phyloP scores from a whole-genome alignment of 2,888 invertebrate genomes.

The Agonopterix heracliana region DNA sequence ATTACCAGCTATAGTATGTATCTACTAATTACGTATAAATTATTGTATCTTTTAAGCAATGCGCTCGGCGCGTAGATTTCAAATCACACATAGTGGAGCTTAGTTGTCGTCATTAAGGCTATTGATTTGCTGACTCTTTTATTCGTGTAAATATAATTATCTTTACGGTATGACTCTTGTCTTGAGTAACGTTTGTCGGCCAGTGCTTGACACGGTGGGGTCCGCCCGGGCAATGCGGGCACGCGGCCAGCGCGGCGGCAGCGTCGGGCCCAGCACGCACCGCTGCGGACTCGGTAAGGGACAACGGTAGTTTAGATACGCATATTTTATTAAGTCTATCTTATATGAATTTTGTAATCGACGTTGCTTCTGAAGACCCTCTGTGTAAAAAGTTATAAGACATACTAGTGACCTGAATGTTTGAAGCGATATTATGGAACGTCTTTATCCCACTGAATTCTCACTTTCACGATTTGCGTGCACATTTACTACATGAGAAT shows the following conservation, averaged over 20 bases:
- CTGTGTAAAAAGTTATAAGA: conserved; percentile 73
- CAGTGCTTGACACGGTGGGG: conserved; percentile 20
- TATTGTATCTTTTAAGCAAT: conserved; percentile 59
- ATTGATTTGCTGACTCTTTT: conserved; percentile 71
- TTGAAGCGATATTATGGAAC: conserved; percentile 65
- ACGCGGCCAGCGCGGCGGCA: conserved; percentile 15
- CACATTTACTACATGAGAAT: conserved; percentile 66
- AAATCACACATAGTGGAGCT: conserved; percentile 74
- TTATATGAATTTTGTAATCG: conserved; percentile 74
- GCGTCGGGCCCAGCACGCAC: conserved; percentile 12
- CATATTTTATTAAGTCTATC: conserved; percentile 75
- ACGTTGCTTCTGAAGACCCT: conserved; percentile 74
- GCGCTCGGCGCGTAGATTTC: conserved; percentile 67
- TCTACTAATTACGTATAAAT: conserved; percentile 64
- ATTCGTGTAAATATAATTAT: conserved; percentile 75
- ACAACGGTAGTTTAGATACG: conserved; percentile 68
- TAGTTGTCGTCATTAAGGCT: conserved; percentile 70
- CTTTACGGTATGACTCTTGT: conserved; percentile 64
- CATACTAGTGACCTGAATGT: conserved; percentile 76
- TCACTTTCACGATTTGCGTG: conserved; percentile 71
- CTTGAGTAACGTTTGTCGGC: conserved; percentile 38
- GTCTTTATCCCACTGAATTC: conserved; percentile 70
- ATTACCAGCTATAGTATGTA: conserved; percentile 32
- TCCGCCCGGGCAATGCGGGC: conserved; percentile 14
- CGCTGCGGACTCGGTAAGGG: conserved; percentile 37